Percentiles rank a stretch among this genome's conserved stretches.
phyloP scores from a whole-genome alignment of 1,140 invertebrate genomes.

The Dolichoris vasculosae region DNA sequence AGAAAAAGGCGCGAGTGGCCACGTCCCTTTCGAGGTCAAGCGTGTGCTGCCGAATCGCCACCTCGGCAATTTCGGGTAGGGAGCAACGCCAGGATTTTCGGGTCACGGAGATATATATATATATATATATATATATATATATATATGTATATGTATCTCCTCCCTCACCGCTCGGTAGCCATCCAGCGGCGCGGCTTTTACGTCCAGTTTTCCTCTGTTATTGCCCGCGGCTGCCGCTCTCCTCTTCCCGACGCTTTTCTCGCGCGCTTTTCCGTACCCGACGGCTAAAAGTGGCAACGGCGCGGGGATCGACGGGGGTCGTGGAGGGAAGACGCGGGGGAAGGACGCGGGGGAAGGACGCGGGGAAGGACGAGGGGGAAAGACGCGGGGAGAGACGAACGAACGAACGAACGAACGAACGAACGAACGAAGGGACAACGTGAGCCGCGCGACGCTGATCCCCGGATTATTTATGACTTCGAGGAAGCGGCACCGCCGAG shows the following conservation, averaged over 20 bases:
- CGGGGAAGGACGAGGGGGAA: background rate
- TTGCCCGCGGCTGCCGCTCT: constrained; percentile 32
- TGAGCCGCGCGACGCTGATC: constrained; percentile 21
- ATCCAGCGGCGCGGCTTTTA: constrained; percentile 3
- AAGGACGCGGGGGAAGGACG: background rate
- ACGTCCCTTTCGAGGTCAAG: constrained; percentile 41
- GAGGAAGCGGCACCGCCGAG: constrained; percentile 27
- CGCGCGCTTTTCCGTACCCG: constrained; percentile 25
- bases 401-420: background rate
- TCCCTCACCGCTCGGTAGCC: constrained; percentile 14
- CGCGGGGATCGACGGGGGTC: background rate
- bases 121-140: too few species aligned
- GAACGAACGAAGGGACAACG: background rate
- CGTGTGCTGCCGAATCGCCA: constrained; percentile 1
- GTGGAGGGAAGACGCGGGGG: background rate
- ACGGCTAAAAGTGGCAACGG: background rate
- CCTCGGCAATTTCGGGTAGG: constrained; percentile 31
- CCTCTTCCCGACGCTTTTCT: constrained; percentile 21
- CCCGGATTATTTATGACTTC: constrained; percentile 50
- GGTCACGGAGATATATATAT: constrained; percentile 35
- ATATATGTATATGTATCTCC: too few species aligned
- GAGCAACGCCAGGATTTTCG: constrained; percentile 29
- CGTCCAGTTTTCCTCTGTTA: constrained; percentile 2
- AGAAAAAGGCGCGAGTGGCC: constrained; percentile 19
- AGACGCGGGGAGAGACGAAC: background rate